Evolutionary conservation across 2,888 invertebrate species (phyloP).

Genomic region (Drepana falcataria): DNA sequence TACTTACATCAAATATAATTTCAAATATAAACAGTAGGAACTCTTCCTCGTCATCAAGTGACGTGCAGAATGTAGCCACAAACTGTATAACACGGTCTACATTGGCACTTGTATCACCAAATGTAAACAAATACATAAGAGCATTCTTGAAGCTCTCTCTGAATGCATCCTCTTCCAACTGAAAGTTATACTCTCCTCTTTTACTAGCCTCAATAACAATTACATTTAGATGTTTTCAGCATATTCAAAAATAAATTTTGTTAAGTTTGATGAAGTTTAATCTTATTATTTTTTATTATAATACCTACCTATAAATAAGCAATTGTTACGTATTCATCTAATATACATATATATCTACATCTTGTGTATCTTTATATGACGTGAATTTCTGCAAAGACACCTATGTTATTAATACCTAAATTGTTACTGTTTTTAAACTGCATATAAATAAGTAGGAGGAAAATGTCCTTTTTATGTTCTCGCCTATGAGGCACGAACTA

Average conservation of each 20-base stretch:
- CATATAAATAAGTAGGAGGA: no score
- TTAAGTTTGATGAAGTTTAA: no score
- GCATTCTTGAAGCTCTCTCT: conserved; percentile 81
- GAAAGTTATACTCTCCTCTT: conserved; percentile 12
- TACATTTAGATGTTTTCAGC: not conserved
- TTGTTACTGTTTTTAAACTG: no score
- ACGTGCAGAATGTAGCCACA: conserved; percentile 83
- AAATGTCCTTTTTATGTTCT: no score
- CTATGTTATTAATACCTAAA: no score
- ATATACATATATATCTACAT: no score
- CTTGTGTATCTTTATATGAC: no score
- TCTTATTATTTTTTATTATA: no score
- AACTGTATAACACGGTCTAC: conserved; percentile 84
- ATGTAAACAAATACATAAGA: conserved; percentile 81
- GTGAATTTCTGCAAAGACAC: no score
- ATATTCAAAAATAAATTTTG: no score
- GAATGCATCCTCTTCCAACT: conserved; percentile 77
- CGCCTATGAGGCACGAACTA: not conserved
- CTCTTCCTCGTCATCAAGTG: conserved; percentile 77
- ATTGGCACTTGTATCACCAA: conserved; percentile 82
- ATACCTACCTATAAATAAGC: no score
- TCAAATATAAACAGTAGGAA: conserved; percentile 80
- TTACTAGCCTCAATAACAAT: not conserved
- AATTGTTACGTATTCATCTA: no score
- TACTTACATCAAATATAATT: conserved; percentile 80